phyloP scores from a whole-genome alignment of 2,797 vertebrate genomes.

The Acropternis orthonyx region DNA sequence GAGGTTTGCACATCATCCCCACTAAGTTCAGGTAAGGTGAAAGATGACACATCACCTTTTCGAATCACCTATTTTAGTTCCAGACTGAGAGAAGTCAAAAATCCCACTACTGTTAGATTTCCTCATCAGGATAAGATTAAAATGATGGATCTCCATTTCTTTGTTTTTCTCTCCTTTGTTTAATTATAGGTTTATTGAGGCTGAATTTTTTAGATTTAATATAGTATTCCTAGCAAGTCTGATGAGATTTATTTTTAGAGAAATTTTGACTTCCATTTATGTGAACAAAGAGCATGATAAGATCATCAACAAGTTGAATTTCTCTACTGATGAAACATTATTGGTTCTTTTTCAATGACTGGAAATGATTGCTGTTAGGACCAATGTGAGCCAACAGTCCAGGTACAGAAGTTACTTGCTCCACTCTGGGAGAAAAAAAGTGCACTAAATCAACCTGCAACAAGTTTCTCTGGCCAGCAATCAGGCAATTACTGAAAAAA shows the following conservation, averaged over 20 bases:
- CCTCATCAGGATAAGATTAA: background rate
- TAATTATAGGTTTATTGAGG: slow-evolving; percentile 21
- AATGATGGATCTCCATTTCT: background rate
- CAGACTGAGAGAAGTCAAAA: background rate
- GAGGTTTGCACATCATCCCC: background rate
- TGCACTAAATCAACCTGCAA: background rate
- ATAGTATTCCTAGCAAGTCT: background rate
- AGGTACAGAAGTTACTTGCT: background rate
- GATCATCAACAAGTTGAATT: background rate
- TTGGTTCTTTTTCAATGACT: background rate
- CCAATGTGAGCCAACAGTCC: background rate
- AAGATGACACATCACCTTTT: background rate
- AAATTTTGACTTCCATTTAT: background rate
- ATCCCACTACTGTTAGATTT: background rate
- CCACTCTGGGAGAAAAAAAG: background rate
- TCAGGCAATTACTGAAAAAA: background rate
- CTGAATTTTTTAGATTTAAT: background rate
- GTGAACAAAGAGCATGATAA: background rate
- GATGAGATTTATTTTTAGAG: background rate
- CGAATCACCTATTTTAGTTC: background rate
- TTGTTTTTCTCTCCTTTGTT: background rate
- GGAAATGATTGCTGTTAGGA: background rate
- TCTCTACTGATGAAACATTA: background rate
- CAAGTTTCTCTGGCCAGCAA: background rate
- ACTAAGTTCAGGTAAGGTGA: background rate